phyloP scores from a whole-genome alignment of 2,888 invertebrate species.

The Caenorhabditis becei region DNA sequence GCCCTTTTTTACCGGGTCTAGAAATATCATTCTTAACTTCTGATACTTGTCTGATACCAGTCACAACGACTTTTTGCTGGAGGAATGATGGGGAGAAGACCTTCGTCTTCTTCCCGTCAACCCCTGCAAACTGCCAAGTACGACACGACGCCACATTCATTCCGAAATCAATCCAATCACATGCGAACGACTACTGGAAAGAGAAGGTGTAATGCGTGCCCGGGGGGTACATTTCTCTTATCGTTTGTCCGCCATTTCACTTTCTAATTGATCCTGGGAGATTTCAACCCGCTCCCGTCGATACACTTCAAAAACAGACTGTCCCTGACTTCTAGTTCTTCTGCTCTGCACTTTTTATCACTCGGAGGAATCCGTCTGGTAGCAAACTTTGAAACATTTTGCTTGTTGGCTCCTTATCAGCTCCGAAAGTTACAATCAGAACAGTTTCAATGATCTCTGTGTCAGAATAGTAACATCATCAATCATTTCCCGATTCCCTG shows the following conservation, averaged over 20 bases:
- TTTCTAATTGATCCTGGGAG: conserved; percentile 20
- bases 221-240: conserved; percentile 27
- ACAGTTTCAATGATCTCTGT: conserved; percentile 22
- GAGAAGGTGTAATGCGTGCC: conserved; percentile 27
- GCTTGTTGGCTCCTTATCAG: neutral
- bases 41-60: conserved; percentile 4
- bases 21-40: neutral
- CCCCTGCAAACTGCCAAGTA: conserved; percentile 33
- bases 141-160: conserved; percentile 30
- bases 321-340: neutral
- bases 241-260: conserved; percentile 3
- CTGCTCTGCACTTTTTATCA: neutral
- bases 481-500: neutral
- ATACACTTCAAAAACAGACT: neutral
- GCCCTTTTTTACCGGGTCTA: conserved; percentile 8
- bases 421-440: neutral
- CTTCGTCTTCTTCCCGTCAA: too few species aligned
- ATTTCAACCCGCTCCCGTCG: conserved; percentile 1
- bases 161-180: conserved; percentile 35
- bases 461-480: conserved; percentile 12
- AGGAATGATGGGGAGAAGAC: neutral
- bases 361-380: neutral
- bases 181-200: conserved; percentile 21
- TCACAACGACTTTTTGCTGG: conserved; percentile 33
- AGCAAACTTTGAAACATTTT: neutral